Evolutionary conservation across 2,113 vertebrate genomes (phyloP).

Genomic region (Syngnathus scovelli): DNA sequence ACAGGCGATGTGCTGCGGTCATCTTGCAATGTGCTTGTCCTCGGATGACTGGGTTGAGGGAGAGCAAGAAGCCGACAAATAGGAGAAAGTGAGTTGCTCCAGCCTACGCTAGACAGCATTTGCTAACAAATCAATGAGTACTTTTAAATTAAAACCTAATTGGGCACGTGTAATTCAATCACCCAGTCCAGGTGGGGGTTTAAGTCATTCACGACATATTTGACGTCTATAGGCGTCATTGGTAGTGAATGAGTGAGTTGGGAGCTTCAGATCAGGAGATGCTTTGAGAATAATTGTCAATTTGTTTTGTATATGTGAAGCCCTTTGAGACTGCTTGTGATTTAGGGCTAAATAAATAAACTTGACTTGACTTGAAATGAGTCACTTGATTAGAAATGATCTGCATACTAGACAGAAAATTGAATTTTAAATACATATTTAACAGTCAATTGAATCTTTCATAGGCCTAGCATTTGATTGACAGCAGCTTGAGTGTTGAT

Average conservation of each 20-base stretch:
- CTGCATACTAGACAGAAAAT: no score
- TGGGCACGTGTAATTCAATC: conserved; percentile 6
- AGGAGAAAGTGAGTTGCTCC: conserved; percentile 15
- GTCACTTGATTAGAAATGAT: no score
- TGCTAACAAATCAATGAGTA: conserved; percentile 41
- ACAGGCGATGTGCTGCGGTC: conserved; percentile 5
- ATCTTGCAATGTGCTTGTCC: conserved; percentile 32
- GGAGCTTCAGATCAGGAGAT: no score
- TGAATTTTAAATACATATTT: no score
- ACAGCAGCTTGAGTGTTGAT: neutral
- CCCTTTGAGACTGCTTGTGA: no score
- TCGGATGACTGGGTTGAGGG: conserved; percentile 35
- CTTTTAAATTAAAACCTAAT: conserved; percentile 22
- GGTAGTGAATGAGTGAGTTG: no score
- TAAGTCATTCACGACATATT: neutral
- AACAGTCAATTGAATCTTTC: no score
- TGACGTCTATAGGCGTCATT: no score
- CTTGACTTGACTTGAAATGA: no score
- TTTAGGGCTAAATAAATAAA: no score
- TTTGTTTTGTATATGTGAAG: no score
- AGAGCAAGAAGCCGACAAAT: conserved; percentile 19
- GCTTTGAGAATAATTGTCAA: no score
- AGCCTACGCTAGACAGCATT: conserved; percentile 19
- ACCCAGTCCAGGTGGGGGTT: neutral
- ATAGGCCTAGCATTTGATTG: neutral